Evolutionary conservation across 2,113 vertebrate genomes (phyloP).

Genomic region (Forbesichthys papilliferus): DNA sequence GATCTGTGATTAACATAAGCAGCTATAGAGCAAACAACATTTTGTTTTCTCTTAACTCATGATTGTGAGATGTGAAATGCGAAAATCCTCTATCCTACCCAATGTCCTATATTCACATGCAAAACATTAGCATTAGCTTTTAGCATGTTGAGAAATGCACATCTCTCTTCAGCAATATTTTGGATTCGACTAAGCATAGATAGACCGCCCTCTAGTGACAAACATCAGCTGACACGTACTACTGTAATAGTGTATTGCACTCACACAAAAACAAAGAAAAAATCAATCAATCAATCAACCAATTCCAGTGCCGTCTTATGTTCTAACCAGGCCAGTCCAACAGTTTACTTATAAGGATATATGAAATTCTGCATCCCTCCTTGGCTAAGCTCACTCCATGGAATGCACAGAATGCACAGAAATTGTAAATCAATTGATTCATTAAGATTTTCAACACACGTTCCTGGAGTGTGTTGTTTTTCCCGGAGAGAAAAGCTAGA

Average conservation of each 20-base stretch:
- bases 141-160: neutral
- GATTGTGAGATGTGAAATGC: too few relatives aligned
- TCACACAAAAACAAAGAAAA: too few relatives aligned
- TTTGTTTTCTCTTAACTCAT: too few relatives aligned
- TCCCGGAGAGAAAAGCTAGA: neutral
- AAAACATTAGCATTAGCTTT: neutral
- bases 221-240: neutral
- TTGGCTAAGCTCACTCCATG: neutral
- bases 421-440: too few relatives aligned
- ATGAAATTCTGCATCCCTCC: neutral
- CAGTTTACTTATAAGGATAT: neutral
- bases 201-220: conserved; percentile 43
- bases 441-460: neutral
- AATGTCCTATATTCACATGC: too few relatives aligned
- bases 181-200: neutral
- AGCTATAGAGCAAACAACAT: neutral
- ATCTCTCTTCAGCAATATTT: neutral
- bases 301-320: neutral
- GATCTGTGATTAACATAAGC: too few relatives aligned
- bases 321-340: neutral
- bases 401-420: neutral
- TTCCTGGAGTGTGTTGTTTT: neutral
- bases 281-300: neutral
- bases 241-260: neutral
- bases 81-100: too few relatives aligned